phyloP scores from a whole-genome alignment of 2,888 invertebrate genomes.

The Prionchulus punctatus region DNA sequence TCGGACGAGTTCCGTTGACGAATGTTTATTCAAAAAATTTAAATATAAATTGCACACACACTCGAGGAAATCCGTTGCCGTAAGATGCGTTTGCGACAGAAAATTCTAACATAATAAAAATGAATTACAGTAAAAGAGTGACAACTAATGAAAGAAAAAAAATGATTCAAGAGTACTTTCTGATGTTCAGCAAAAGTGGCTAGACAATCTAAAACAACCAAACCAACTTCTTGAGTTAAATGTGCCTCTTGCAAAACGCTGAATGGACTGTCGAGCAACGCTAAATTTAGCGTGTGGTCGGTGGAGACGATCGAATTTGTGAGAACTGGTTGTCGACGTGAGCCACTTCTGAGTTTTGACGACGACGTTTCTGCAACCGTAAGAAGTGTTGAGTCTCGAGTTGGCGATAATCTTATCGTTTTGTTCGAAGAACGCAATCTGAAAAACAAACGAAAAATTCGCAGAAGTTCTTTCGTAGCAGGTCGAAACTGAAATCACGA shows the following conservation, averaged over 20 bases:
- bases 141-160: constrained; percentile 6
- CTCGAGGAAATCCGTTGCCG: constrained; percentile 54
- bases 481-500: too few species aligned
- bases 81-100: constrained; percentile 46
- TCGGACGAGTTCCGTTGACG: constrained; percentile 71
- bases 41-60: constrained; percentile 69
- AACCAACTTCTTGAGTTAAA: constrained; percentile 71
- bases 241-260: constrained; percentile 55
- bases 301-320: constrained; percentile 1
- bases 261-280: constrained; percentile 14
- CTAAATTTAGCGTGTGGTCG: not conserved
- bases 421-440: not conserved
- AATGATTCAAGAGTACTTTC: constrained; percentile 34
- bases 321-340: not conserved
- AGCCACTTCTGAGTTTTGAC: not conserved
- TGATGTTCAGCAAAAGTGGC: constrained; percentile 68
- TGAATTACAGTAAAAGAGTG: not conserved
- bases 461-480: too few species aligned
- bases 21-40: constrained; percentile 66
- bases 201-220: constrained; percentile 67
- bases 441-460: too few species aligned
- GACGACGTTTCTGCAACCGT: too few species aligned
- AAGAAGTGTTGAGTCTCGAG: too few species aligned
- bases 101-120: constrained; percentile 25
- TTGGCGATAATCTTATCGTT: not conserved